Percentiles rank a stretch among this genome's conserved stretches.
Evolutionary conservation across 1,140 invertebrate species (phyloP).

Genomic region (Xylocopa sonorina): DNA sequence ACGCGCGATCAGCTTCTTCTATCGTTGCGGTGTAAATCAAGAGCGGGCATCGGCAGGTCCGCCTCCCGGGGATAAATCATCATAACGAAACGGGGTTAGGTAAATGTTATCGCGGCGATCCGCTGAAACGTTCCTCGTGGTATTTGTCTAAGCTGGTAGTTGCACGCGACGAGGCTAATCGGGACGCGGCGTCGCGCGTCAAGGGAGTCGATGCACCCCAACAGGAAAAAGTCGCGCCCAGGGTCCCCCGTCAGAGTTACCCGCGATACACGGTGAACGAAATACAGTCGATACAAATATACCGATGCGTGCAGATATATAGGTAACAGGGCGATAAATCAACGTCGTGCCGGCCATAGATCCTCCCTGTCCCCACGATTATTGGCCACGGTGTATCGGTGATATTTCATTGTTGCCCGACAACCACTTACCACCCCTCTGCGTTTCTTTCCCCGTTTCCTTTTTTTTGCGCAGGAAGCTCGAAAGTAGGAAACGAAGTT

Average conservation of each 20-base stretch:
- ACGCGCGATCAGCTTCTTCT: background rate
- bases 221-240: too few relatives aligned
- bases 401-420: slow-evolving; percentile 60
- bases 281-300: slow-evolving; percentile 32
- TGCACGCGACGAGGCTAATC: slow-evolving; percentile 23
- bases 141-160: slow-evolving; percentile 19
- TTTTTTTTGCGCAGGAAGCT: background rate
- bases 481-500: background rate
- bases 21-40: slow-evolving; percentile 29
- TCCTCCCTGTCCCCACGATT: slow-evolving; percentile 51
- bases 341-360: slow-evolving; percentile 51
- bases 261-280: slow-evolving; percentile 28
- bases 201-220: background rate
- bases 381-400: slow-evolving; percentile 56
- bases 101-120: slow-evolving; percentile 55
- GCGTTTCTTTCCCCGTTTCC: slow-evolving; percentile 36
- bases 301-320: too few relatives aligned
- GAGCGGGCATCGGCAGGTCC: slow-evolving; percentile 8
- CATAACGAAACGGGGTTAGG: slow-evolving; percentile 58
- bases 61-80: slow-evolving; percentile 49
- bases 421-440: slow-evolving; percentile 53
- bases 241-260: too few relatives aligned
- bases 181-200: background rate
- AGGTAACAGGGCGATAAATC: slow-evolving; percentile 50
- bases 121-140: slow-evolving; percentile 38